phyloP scores from a whole-genome alignment of 2,113 vertebrate species.

The Candoia aspera region DNA sequence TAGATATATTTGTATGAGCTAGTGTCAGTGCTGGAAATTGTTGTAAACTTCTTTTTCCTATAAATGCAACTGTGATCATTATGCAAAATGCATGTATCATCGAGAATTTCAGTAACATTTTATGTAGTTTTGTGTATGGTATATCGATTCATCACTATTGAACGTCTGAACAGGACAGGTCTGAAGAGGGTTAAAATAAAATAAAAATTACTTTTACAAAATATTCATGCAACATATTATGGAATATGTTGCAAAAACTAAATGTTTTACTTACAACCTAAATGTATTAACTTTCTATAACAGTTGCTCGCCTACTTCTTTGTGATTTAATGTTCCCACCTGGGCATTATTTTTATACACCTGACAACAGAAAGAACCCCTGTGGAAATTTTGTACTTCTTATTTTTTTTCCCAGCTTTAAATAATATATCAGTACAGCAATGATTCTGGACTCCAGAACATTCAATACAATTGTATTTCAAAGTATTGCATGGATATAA shows the following conservation, averaged over 20 bases:
- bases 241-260: background rate
- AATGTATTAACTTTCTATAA: background rate
- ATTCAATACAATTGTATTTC: background rate
- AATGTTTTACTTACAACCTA: background rate
- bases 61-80: fast-evolving
- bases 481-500: background rate
- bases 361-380: background rate
- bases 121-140: background rate
- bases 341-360: background rate
- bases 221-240: background rate
- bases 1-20: constrained; percentile 10
- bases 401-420: background rate
- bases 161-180: background rate
- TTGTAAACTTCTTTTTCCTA: background rate
- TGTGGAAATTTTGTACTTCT: background rate
- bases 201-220: background rate
- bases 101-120: background rate
- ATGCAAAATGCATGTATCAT: fast-evolving
- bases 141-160: background rate
- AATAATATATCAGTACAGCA: background rate
- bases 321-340: background rate
- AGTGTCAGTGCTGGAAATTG: background rate
- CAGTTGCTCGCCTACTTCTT: background rate
- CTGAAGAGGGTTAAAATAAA: background rate
- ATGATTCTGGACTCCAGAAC: background rate